These are phyloP conservation scores for Halcyon malimbica DNA, from an alignment of 2,113 vertebrate species.

Conservation along the genomic window DNA sequence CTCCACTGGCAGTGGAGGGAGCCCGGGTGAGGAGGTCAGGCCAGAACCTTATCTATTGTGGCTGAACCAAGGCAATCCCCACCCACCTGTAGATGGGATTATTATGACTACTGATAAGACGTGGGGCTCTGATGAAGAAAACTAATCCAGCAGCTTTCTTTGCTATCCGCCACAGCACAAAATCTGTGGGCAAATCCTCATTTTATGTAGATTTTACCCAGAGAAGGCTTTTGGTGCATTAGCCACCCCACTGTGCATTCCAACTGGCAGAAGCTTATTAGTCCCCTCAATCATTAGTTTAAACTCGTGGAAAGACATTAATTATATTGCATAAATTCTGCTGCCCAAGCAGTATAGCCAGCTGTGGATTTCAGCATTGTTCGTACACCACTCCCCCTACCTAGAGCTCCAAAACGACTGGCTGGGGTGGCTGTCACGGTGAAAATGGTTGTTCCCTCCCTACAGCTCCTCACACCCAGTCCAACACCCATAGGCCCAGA, in stretches of 20 bases:
- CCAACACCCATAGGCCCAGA: neutral
- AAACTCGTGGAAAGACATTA: neutral
- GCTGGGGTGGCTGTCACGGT: neutral
- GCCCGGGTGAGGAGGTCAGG: neutral
- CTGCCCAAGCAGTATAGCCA: neutral
- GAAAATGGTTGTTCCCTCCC: neutral
- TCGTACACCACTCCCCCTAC: neutral
- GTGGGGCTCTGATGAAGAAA: neutral
- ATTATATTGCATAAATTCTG: neutral
- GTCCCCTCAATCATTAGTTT: neutral
- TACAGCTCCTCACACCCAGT: neutral
- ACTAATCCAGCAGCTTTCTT: neutral
- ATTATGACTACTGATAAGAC: neutral
- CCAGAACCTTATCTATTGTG: neutral
- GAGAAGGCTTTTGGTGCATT: neutral
- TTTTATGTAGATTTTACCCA: neutral
- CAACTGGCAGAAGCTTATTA: neutral
- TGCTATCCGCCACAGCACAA: neutral
- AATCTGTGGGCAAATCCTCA: neutral
- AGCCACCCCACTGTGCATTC: neutral
- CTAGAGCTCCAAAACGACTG: neutral
- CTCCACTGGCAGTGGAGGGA: neutral
- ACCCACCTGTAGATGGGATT: neutral
- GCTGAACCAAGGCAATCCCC: neutral
- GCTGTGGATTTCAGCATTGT: neutral